Percentiles rank a stretch among this genome's conserved stretches.
These are phyloP conservation scores for Eudasyphora cyanicolor DNA, from an alignment of 2,888 invertebrate genomes.

Conservation along the genomic window DNA sequence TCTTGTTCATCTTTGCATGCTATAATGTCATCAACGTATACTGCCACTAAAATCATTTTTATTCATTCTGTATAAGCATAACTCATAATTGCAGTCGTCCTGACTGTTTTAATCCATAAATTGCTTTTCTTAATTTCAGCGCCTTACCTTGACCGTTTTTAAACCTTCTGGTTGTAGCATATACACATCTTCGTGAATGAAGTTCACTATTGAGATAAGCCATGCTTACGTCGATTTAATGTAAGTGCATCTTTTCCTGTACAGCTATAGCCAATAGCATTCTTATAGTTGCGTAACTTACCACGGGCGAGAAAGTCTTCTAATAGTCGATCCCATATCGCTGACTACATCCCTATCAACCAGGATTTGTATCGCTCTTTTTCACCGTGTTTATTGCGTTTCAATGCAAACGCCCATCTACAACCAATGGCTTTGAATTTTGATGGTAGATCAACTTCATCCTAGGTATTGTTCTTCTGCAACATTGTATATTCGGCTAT, in stretches of 20 bases:
- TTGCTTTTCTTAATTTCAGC: constrained; percentile 62
- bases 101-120: constrained; percentile 69
- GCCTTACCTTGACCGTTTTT: too few relatives aligned
- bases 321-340: constrained; percentile 49
- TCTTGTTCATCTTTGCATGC: too few relatives aligned
- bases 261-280: too few relatives aligned
- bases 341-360: constrained; percentile 53
- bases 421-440: constrained; percentile 52
- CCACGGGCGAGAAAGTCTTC: constrained; percentile 65
- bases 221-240: too few relatives aligned
- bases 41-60: too few relatives aligned
- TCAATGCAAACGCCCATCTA: constrained; percentile 57
- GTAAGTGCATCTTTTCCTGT: too few relatives aligned
- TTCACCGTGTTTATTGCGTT: constrained; percentile 49
- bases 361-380: constrained; percentile 62
- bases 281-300: too few relatives aligned
- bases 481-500: constrained; percentile 52
- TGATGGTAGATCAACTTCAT: constrained; percentile 51
- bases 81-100: constrained; percentile 2
- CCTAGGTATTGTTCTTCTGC: constrained; percentile 61
- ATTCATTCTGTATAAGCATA: too few relatives aligned
- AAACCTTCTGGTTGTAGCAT: constrained; percentile 61
- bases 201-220: constrained; percentile 62
- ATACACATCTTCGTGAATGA: constrained; percentile 55
- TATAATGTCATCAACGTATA: too few relatives aligned